phyloP scores from a whole-genome alignment of 2,888 invertebrate genomes.

The Nemapogon koenigi region DNA sequence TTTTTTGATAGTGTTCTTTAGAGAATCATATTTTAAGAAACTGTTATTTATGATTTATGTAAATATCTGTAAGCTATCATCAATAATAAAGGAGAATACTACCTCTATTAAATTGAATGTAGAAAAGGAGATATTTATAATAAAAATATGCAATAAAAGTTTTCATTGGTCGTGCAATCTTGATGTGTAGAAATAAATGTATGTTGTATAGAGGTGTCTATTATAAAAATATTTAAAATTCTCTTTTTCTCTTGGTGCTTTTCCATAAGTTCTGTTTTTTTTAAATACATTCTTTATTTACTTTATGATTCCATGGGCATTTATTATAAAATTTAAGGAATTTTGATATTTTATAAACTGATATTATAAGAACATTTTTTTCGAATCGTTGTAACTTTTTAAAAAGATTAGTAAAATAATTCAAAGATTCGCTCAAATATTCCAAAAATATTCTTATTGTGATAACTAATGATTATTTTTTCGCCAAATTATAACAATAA shows the following conservation, averaged over 20 bases:
- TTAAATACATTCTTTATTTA: constrained; percentile 12
- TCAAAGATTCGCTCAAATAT: not conserved
- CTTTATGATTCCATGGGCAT: constrained; percentile 5
- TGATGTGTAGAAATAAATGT: constrained; percentile 30
- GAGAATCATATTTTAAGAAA: too few species aligned
- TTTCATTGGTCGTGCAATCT: constrained; percentile 45
- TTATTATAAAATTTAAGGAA: too few species aligned
- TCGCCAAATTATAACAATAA: too few species aligned
- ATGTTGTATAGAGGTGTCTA: constrained; percentile 15
- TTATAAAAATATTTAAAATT: constrained; percentile 1
- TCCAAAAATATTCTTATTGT: constrained; percentile 5
- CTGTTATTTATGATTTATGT: not conserved
- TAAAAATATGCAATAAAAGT: constrained; percentile 27
- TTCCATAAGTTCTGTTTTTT: constrained; percentile 3
- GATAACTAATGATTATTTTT: not conserved
- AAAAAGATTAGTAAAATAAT: not conserved
- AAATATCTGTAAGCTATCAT: not conserved
- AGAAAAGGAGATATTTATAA: not conserved
- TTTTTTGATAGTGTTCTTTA: constrained; percentile 20
- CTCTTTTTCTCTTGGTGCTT: constrained; percentile 8
- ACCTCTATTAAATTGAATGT: not conserved
- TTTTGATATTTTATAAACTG: too few species aligned
- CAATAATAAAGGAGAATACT: not conserved
- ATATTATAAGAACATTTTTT: too few species aligned
- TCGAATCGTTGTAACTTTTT: too few species aligned